phyloP scores from a whole-genome alignment of 2,113 vertebrate species.

The Saimiri boliviensis region DNA sequence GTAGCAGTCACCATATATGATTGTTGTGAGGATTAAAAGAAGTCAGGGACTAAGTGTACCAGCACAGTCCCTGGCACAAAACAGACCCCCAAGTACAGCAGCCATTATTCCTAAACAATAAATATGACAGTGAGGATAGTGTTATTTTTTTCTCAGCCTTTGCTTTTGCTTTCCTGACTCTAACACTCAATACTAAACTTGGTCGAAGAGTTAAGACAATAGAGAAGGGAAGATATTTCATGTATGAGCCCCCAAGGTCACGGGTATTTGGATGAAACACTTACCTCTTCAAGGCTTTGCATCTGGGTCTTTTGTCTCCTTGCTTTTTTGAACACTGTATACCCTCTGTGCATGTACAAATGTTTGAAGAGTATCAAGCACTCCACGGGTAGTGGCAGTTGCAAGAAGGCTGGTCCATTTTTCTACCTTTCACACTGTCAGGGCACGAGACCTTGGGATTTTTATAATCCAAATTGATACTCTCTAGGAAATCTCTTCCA shows the following conservation, averaged over 20 bases:
- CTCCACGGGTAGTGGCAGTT: not conserved
- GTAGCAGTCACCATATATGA: fast-evolving
- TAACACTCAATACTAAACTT: not conserved
- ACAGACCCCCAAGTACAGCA: not conserved
- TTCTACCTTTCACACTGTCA: slow-evolving; percentile 59
- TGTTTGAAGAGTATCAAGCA: not conserved
- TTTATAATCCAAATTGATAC: slow-evolving; percentile 74
- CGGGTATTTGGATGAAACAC: not conserved
- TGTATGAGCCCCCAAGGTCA: not conserved
- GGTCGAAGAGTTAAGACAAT: slow-evolving; percentile 3
- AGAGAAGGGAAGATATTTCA: not conserved
- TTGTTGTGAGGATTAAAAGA: not conserved
- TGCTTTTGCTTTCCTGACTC: not conserved
- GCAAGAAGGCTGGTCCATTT: slow-evolving; percentile 36
- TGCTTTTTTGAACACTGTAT: not conserved
- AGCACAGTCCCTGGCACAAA: not conserved
- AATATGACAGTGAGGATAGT: not conserved
- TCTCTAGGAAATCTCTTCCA: slow-evolving; percentile 52
- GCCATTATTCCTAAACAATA: too few species aligned
- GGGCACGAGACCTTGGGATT: slow-evolving; percentile 61
- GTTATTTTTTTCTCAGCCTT: not conserved
- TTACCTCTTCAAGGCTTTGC: slow-evolving; percentile 57
- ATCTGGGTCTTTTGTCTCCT: slow-evolving; percentile 16
- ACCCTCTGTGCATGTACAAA: not conserved
- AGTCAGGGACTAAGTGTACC: not conserved